Percentiles rank a stretch among this genome's conserved stretches.
Conservation (phyloP, 2,113 vertebrate species). For the Neofelis nebulosa region DNA sequence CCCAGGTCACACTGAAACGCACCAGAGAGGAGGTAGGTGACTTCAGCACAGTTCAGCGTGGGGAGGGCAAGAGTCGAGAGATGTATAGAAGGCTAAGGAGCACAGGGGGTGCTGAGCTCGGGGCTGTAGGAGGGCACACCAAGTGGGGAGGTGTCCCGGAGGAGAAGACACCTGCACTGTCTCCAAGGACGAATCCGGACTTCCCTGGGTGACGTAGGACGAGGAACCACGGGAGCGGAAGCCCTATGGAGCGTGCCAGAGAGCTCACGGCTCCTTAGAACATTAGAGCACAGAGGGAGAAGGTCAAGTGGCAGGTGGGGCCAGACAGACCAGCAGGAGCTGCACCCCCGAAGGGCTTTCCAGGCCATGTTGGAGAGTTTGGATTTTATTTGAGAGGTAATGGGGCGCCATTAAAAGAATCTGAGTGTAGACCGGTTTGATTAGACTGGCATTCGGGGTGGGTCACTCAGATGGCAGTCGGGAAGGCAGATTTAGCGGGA, state of each 20-base stretch:
- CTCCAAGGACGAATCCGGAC: neutral
- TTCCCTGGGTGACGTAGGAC: no score
- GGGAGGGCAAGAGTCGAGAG: neutral
- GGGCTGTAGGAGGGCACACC: neutral
- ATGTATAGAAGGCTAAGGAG: neutral
- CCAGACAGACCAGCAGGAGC: neutral
- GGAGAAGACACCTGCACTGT: neutral
- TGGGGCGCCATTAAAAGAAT: neutral
- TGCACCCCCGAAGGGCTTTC: neutral
- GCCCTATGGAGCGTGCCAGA: neutral
- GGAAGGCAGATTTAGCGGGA: neutral
- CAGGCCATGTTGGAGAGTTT: neutral
- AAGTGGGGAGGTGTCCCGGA: neutral
- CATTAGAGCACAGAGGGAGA: neutral
- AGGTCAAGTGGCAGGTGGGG: neutral
- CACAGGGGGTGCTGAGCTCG: neutral
- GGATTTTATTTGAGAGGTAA: constrained; percentile 17
- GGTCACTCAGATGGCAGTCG: neutral
- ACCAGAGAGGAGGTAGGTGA: neutral
- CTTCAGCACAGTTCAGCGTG: neutral
- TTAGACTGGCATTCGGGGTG: neutral
- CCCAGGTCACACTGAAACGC: neutral
- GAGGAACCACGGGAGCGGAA: neutral
- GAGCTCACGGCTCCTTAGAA: neutral
- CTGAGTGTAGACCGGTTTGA: neutral